Conservation (phyloP, 2,113 vertebrate genomes). For the Lepidothrix coronata region DNA sequence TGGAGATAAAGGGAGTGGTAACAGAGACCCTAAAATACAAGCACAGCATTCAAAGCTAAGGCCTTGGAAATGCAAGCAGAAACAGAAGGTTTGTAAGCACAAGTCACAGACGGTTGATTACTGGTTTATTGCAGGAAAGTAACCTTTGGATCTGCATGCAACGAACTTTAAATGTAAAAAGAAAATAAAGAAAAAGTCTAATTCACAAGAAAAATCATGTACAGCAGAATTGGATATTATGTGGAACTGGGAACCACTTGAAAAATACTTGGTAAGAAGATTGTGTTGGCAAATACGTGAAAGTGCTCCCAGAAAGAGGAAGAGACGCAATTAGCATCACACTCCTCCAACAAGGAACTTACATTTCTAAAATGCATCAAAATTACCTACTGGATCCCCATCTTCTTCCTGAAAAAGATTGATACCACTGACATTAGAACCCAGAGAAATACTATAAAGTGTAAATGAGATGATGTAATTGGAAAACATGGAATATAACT, state of each 20-base stretch:
- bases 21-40: neutral
- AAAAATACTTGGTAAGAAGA: neutral
- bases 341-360: neutral
- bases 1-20: neutral
- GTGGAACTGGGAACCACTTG: neutral
- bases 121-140: neutral
- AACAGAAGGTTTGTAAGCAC: neutral
- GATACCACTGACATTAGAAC: neutral
- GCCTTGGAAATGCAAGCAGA: neutral
- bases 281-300: accelerated
- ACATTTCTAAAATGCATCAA: neutral
- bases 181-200: neutral
- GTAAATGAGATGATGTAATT: neutral
- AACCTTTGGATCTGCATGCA: neutral
- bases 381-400: neutral
- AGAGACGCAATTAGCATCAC: accelerated
- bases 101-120: neutral
- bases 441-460: neutral
- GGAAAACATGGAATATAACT: neutral
- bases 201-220: neutral
- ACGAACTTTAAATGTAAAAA: neutral
- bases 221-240: neutral
- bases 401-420: neutral
- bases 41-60: neutral
- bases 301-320: neutral